A percentile compares a stretch with the other conserved stretches of the same genome.
Evolutionary conservation across 2,888 invertebrate genomes (phyloP).

Genomic region (Agriopis aurantiaria): DNA sequence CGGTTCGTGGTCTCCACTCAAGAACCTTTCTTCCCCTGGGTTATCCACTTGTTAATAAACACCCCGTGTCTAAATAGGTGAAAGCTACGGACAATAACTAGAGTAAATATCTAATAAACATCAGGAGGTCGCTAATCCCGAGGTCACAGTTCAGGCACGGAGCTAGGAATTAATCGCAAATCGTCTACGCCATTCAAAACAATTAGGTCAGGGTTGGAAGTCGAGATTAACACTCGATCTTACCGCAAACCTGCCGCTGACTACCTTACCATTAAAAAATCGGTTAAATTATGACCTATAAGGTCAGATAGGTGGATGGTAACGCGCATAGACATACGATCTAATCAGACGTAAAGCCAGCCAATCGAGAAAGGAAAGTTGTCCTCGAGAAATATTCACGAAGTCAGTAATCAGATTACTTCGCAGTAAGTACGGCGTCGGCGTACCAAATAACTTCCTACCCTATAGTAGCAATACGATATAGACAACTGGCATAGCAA

Average conservation of each 20-base stretch:
- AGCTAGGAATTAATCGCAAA: constrained; percentile 8
- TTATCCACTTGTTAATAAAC: no score
- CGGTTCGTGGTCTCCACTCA: no score
- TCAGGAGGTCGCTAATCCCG: constrained; percentile 1
- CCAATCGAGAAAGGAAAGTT: constrained; percentile 9
- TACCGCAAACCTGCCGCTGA: neutral
- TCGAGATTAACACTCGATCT: constrained; percentile 1
- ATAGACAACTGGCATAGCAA: no score
- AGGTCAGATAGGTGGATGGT: neutral
- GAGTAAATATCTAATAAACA: neutral
- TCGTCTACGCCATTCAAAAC: constrained; percentile 5
- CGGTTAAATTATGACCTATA: neutral
- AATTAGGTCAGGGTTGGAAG: constrained; percentile 16
- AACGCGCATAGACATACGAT: neutral
- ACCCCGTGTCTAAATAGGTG: no score
- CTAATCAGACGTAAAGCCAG: neutral
- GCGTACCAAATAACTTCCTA: neutral
- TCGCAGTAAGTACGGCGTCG: constrained; percentile 8
- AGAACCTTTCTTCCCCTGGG: no score
- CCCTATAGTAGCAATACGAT: no score
- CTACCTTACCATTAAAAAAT: neutral
- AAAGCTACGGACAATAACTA: neutral
- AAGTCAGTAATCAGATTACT: constrained; percentile 14
- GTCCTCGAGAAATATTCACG: neutral
- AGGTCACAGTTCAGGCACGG: constrained; percentile 23